Conservation (phyloP, 2,113 vertebrate genomes). For the Crotalus viridis region DNA sequence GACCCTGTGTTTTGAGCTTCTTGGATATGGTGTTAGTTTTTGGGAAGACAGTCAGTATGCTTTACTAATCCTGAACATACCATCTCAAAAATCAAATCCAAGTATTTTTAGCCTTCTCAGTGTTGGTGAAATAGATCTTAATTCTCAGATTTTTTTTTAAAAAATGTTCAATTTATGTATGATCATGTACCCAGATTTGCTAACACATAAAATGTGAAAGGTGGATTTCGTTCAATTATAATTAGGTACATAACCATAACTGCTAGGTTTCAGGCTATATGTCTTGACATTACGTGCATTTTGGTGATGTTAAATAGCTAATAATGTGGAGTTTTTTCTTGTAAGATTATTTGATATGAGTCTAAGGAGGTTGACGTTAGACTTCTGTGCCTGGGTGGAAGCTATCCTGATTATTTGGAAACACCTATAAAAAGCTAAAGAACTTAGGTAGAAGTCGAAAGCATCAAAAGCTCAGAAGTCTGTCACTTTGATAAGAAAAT, state of each 20-base stretch:
- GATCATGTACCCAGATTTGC: neutral
- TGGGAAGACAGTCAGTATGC: no score
- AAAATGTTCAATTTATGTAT: neutral
- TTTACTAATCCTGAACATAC: no score
- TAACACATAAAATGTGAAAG: neutral
- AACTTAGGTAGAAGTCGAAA: conserved; percentile 19
- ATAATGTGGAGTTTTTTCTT: neutral
- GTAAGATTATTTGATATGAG: conserved; percentile 14
- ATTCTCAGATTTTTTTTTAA: neutral
- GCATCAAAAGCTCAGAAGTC: neutral
- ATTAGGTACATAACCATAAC: neutral
- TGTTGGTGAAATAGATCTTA: neutral
- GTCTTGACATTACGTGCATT: neutral
- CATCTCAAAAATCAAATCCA: neutral
- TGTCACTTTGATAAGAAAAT: conserved; percentile 22
- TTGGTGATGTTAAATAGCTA: neutral
- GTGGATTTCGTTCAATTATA: neutral
- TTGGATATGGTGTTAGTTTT: no score
- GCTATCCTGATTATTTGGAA: conserved; percentile 6
- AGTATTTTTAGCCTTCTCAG: neutral
- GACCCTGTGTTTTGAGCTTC: no score
- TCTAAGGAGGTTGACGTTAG: conserved; percentile 15
- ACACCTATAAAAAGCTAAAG: conserved; percentile 34
- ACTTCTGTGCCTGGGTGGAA: conserved; percentile 30
- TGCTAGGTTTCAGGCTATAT: neutral